Base-by-base conservation (phyloP, 1,140 invertebrate genomes). In the Hypothenemus hampei region DNA sequence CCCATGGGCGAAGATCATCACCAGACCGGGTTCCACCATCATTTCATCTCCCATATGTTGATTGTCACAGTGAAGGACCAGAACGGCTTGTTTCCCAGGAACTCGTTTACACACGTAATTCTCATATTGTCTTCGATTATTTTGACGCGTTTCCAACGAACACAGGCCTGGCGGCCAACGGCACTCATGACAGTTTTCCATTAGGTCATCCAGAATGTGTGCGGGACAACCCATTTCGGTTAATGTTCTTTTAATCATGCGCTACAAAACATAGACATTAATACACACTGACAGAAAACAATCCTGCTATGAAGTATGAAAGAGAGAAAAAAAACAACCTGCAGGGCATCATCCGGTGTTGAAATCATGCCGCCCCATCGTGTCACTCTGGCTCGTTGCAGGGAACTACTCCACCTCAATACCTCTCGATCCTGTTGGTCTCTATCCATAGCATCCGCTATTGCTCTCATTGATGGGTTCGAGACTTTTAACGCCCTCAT, bases 1-100 rank as follows among this genome's bases (percentile, higher is more conserved):
- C 53, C 93, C 94, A 75, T 97, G 93, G 46, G 94, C 94, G 77
- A 98, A 98, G 65, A 98, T 98, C 93, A 98, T 96, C 11, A 97
- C 91, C 59, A 97, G 78, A n/a, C 94, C 94, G 3, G 94, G 94
- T 63, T 96, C 91, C 22, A 94, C 80, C 79, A 97, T 93, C 83
- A 97, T 92, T 63, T 97, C 91, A 60, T 93, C 91, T 58, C 89
- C 86, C 79, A 98, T 93, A 69, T 97, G 93, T 20, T 82, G 79
- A 70, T 98, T 98, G 72, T 98, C 93, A 72, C 92, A 95, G 54
- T 89, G 86, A 62, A 97, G 81, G 20, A 97, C 93, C 60, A 97
- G 78, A 21, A 98, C 93, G 37, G 94, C 93, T 75, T 96, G 93
- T 69, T 93, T 94, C 51, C 91, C 91, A 57, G 93, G 92, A 62